Evolutionary conservation across 1,140 invertebrate genomes (phyloP), one percentile per base, ranked within the genome.

Genomic region (Platorchestia sp.): DNA sequence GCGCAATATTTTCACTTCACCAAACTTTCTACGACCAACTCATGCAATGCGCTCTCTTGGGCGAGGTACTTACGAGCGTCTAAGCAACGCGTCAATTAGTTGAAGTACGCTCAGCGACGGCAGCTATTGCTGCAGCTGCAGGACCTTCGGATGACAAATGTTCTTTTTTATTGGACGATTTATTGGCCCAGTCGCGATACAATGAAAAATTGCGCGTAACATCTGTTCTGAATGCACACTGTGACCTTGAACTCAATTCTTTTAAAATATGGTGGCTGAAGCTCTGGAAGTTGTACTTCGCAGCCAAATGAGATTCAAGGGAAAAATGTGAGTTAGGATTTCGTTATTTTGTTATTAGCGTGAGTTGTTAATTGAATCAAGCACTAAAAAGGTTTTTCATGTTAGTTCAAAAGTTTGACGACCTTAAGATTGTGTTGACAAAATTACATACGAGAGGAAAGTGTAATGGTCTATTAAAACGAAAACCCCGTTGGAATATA

Each of bases 151-250:
- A 89, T 89, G 87, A 89, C 43, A 42, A 42, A 89, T 89, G 87
- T 36, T 42, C 87, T 89, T 89, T 89, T 44, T 89, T 41, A 89
- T 89, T 89, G 87, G 87, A 89, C 87, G 87, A 89, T 89, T 89
- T 89, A 89, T 89, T 10, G 87, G 87, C 40, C 41, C 87, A 89
- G 59, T 75, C 59, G 87, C n/a, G 43, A 89, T 89, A 89, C 87
- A 42, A 89, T 89, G n/a, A 44, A 42, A 89, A 42, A 89, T 42
- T 42, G 87, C n/a, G 10, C 87, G 87, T 44, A 89, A 89, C 43
- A 89, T 42, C 87, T 41, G n/a, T 89, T 89, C 43, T 89, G n/a
- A 44, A 89, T 42, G 36, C n/a, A 44, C 41, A 89, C 43, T 5
- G 43, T 36, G 0, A 89, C n/a, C 41, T 89, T 44, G 36, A 44